Conservation (phyloP, 2,797 vertebrate species). For the Cryptoblepharus egeriae region DNA sequence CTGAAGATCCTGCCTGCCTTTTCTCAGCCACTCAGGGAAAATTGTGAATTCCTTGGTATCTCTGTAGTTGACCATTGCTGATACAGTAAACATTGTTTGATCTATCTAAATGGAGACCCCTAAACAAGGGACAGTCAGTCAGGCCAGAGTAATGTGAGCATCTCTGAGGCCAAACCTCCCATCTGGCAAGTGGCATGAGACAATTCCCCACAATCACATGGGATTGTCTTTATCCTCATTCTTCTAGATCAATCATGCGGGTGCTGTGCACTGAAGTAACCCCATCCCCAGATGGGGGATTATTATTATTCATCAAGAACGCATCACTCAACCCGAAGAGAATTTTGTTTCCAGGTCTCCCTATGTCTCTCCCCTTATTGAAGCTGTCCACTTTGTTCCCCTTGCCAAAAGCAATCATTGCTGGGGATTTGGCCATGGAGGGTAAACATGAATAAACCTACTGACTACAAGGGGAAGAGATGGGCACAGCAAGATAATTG, state of each 20-base stretch:
- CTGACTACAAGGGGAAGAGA: neutral
- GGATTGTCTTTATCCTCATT: neutral
- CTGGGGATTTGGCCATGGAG: too few relatives aligned
- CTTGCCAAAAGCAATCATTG: neutral
- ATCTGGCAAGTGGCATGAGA: neutral
- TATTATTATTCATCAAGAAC: constrained; percentile 13
- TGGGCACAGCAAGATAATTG: neutral
- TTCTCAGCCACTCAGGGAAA: neutral
- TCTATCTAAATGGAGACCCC: neutral
- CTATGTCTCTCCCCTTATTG: neutral
- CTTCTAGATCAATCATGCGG: neutral
- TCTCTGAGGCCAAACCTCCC: neutral
- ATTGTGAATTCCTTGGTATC: neutral
- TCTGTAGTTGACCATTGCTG: neutral
- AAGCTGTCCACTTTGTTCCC: neutral
- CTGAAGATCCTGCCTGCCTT: neutral
- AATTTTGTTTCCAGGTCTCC: constrained; percentile 2
- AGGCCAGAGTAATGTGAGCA: neutral
- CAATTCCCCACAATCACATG: neutral
- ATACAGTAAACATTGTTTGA: neutral
- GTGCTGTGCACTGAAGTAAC: constrained; percentile 2
- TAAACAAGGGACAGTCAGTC: neutral
- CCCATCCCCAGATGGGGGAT: neutral
- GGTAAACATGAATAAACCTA: neutral
- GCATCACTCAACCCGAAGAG: neutral